Base-by-base conservation (phyloP, 2,113 vertebrate genomes). In the Hypanus sabinus region DNA sequence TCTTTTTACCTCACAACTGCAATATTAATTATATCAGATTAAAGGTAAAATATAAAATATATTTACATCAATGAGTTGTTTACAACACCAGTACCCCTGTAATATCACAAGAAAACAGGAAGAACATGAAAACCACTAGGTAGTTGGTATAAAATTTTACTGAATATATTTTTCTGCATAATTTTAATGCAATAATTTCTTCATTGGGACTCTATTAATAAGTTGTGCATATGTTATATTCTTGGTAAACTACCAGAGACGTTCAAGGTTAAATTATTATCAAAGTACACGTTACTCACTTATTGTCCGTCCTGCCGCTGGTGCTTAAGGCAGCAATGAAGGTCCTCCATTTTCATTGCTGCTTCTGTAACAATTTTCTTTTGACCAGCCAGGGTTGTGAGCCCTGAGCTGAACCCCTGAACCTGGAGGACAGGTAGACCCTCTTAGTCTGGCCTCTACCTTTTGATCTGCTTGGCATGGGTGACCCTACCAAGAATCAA, bases 91-190 rank as follows among this genome's bases (percentile, higher is more conserved):
- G 30, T n/a, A 90, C 20, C 7, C 0, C 7, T 18, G 14, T 18
- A 90, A 68, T 90, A 65, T 68, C 85, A 65, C 85, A 88, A 73
- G 60, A 24, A 62, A 62, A 65, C 57, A 88, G 22, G 60, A 24
- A 62, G n/a, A 65, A 18, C 33, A n/a, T 11, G 27, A 90, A 90
- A 90, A 65, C 60, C 57, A 65, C 14, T 2, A 68, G 46, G 46
- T 46, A 46, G 85, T 68, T 65, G 60, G 7, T 33, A 90, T 30
- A 90, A 68, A 12, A 90, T 90, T 90, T 60, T 90, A 65, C 30
- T 33, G 85, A 90, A 90, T 90, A 90, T 57, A 88, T 22, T 88
- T 88, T 90, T 30, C 60, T 65, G 30, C 33, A n/a, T 11, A 90
- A 68, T 16, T 62, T 30, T 33, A 62, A 18, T 68, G 16, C 33